These are phyloP conservation scores for Synodontis membranacea DNA, from an alignment of 2,113 vertebrate species.

Conservation along the genomic window DNA sequence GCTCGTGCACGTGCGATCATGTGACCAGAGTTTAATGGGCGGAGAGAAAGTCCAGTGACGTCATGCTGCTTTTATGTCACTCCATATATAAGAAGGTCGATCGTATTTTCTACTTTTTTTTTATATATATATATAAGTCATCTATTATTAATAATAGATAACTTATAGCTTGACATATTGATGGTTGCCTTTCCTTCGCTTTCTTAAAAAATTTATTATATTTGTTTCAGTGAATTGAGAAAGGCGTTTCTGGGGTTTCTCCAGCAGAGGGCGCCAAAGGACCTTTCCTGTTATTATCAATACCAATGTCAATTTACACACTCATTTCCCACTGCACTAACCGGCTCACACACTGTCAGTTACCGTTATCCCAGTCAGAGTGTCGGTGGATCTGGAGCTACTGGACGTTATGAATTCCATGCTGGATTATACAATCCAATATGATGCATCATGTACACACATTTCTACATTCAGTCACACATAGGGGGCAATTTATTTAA, in stretches of 20 bases:
- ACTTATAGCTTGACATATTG: neutral
- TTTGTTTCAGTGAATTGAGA: neutral
- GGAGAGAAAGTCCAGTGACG: neutral
- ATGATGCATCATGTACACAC: neutral
- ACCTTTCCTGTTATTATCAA: neutral
- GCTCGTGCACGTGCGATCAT: neutral
- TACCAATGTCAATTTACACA: neutral
- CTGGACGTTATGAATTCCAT: neutral
- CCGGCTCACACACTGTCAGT: neutral
- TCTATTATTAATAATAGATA: neutral
- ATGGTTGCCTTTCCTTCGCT: no score
- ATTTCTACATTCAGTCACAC: neutral
- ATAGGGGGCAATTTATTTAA: neutral
- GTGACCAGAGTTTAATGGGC: constrained; percentile 29
- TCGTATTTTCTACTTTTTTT: neutral
- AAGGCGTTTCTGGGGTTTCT: neutral
- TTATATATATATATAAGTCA: no score
- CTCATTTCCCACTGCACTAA: neutral
- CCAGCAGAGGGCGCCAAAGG: constrained; percentile 32
- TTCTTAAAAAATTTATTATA: neutral
- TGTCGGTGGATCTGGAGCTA: neutral
- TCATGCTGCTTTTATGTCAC: neutral
- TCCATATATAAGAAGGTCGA: neutral
- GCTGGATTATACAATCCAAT: neutral
- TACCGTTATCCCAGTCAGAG: neutral